Base-by-base conservation (phyloP, 1,140 invertebrate species). In the Nebria ingens region DNA sequence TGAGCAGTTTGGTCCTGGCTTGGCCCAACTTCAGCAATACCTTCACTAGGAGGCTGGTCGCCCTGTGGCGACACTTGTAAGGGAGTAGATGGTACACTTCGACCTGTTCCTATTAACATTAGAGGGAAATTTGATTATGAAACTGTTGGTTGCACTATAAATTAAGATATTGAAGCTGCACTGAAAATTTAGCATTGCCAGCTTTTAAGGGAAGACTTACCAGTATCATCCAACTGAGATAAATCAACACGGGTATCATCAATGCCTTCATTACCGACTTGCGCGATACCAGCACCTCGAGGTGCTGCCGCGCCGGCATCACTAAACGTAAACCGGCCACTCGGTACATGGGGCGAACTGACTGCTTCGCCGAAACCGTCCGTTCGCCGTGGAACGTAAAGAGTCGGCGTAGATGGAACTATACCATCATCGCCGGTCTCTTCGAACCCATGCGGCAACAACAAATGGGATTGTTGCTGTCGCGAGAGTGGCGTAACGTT, bases 341-440 rank as follows among this genome's bases (percentile, higher is more conserved):
- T 72, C 19, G 83, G 80, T 38, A 85, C 82, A 66, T 85, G 86
- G 17, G 91, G 91, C 0, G 91, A 95, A 69, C 90, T 93, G 9
- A 93, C 87, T 54, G 91, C 89, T 70, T 96, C 92, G 19, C 91
- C 89, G 71, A 93, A 94, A 25, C 89, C 91, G 70, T 95, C 91
- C 51, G 79, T 85, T 62, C 91, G 78, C 54, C 89, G 75, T 2
- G 89, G 88, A 21, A 89, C 83, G 65, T 87, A 90, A 1, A 93
- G 70, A 0, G 90, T 93, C 0, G 91, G 91, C 1, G 91, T 94
- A 54, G 89, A 91, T 2, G 91, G 91, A 12, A 95, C 91, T 60
- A 93, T 92, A 61, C 68, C 86, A 65, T 93, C 91, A 68, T 92
- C 91, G 2, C 82, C 84, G 19, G 82, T 83, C 62, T 91, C 88